phyloP scores from a whole-genome alignment of 2,888 invertebrate genomes.

The Parascotia fuliginaria region DNA sequence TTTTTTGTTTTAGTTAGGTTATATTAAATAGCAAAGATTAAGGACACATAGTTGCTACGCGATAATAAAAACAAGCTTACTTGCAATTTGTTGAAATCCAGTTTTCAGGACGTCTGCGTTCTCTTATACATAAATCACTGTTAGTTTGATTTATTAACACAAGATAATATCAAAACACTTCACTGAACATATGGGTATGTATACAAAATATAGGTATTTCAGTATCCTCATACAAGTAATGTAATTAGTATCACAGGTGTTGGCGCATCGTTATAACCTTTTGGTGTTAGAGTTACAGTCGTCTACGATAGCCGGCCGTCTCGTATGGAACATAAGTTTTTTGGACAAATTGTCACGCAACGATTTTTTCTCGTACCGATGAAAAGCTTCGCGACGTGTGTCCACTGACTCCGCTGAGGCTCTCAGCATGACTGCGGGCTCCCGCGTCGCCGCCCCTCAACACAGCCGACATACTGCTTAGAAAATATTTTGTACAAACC shows the following conservation, averaged over 20 bases:
- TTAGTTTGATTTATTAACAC: conserved; percentile 57
- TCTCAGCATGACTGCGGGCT: conserved; percentile 85
- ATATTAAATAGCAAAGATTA: no score
- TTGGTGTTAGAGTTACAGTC: conserved; percentile 56
- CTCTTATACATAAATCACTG: conserved; percentile 34
- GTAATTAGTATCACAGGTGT: conserved; percentile 71
- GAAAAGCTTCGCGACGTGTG: conserved; percentile 80
- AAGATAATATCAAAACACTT: conserved; percentile 68
- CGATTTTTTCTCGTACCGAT: conserved; percentile 74
- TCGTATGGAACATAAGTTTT: conserved; percentile 65
- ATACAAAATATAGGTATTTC: conserved; percentile 69
- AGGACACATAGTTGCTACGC: neutral
- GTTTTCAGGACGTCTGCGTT: conserved; percentile 34
- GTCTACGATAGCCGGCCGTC: conserved; percentile 44
- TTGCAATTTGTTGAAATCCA: conserved; percentile 40
- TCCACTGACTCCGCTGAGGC: conserved; percentile 81
- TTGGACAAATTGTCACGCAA: conserved; percentile 71
- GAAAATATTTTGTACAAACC: conserved; percentile 69
- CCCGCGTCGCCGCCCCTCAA: conserved; percentile 83
- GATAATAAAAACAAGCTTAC: conserved; percentile 11
- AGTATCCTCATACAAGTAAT: conserved; percentile 71
- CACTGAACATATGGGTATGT: conserved; percentile 65
- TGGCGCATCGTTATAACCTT: conserved; percentile 76
- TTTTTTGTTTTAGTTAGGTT: no score
- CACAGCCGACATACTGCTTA: conserved; percentile 80